These are phyloP conservation scores for Dynastes grantii DNA, from an alignment of 2,888 invertebrate genomes.

Conservation along the genomic window DNA sequence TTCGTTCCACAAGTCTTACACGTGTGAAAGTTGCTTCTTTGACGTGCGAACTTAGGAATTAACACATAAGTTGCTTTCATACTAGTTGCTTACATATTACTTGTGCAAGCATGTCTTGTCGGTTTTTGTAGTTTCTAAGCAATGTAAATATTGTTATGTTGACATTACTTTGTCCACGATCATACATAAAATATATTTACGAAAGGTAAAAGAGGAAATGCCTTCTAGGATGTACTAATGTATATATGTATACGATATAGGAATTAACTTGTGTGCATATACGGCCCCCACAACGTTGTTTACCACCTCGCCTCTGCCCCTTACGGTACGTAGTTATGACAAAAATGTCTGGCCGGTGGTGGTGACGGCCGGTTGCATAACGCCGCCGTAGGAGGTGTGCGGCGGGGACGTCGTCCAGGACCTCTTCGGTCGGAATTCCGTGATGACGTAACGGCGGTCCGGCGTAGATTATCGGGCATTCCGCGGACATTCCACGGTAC, in stretches of 20 bases:
- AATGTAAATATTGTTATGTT: too few relatives aligned
- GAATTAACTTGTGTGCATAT: slow-evolving; percentile 13
- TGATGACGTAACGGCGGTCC: slow-evolving; percentile 66
- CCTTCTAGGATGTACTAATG: background rate
- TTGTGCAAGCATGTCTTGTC: too few relatives aligned
- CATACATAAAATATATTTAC: background rate
- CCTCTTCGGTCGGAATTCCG: slow-evolving; percentile 60
- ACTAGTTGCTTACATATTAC: too few relatives aligned
- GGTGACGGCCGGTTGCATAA: slow-evolving; percentile 34
- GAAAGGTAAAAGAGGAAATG: background rate
- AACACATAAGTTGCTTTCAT: too few relatives aligned
- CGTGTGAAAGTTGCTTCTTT: too few relatives aligned
- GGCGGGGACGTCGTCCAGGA: slow-evolving; percentile 44
- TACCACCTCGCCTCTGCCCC: background rate
- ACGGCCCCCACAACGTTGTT: background rate
- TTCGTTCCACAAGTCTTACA: too few relatives aligned
- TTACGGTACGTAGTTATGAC: slow-evolving; percentile 43
- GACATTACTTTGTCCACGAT: background rate
- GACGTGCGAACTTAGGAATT: too few relatives aligned
- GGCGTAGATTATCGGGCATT: slow-evolving; percentile 68
- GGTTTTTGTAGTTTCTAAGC: too few relatives aligned
- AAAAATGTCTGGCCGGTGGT: slow-evolving; percentile 48
- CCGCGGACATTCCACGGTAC: slow-evolving; percentile 64
- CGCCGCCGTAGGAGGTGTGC: slow-evolving; percentile 28
- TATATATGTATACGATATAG: background rate